Evolutionary conservation across 2,113 vertebrate species (phyloP).

Genomic region (Peromyscus leucopus): DNA sequence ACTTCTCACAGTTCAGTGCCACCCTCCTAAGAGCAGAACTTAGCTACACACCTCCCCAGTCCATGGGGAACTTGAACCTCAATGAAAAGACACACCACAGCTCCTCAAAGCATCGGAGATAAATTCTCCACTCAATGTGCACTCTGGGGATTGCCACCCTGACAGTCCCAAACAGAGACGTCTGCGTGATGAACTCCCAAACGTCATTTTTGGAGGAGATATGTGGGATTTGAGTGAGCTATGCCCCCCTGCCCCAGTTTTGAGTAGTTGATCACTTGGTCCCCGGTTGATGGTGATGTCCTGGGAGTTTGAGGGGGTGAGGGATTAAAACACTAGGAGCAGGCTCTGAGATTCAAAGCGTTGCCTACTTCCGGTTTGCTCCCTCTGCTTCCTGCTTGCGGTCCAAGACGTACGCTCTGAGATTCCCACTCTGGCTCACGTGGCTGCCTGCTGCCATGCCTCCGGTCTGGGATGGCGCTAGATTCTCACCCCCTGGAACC

Average conservation of each 20-base stretch:
- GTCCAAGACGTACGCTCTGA: neutral
- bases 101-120: neutral
- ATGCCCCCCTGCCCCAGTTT: neutral
- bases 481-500: neutral
- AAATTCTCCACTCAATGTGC: neutral
- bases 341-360: neutral
- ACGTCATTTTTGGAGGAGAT: neutral
- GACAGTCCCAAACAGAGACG: neutral
- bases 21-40: neutral
- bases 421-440: neutral
- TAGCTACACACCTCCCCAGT: neutral
- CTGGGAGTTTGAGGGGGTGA: neutral
- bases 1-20: slow-evolving; percentile 17
- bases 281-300: neutral
- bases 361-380: neutral
- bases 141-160: neutral
- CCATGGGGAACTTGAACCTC: neutral
- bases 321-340: neutral
- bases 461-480: neutral
- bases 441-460: neutral
- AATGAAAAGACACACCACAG: neutral
- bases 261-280: neutral
- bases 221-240: neutral
- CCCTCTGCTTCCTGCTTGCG: neutral
- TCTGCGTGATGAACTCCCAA: neutral